Percentiles rank a stretch among this genome's conserved stretches.
These are phyloP conservation scores for Cranoglanis bouderius DNA, from an alignment of 2,113 vertebrate genomes.

Conservation along the genomic window DNA sequence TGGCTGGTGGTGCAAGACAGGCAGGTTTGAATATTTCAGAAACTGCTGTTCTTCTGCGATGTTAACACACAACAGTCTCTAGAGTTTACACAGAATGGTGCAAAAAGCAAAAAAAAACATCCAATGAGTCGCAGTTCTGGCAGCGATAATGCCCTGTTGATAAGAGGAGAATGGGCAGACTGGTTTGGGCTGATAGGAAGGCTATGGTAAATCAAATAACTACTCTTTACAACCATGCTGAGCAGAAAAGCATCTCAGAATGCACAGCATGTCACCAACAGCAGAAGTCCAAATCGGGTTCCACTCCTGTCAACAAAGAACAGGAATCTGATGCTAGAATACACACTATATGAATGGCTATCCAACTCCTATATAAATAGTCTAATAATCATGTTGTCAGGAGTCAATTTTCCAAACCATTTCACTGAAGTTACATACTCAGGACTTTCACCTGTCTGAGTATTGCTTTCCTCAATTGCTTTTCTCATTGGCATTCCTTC, in stretches of 20 bases:
- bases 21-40: background rate
- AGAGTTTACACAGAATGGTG: background rate
- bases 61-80: background rate
- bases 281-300: background rate
- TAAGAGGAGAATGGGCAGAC: background rate
- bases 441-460: background rate
- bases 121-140: background rate
- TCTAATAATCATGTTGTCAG: constrained; percentile 27
- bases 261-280: background rate
- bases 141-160: background rate
- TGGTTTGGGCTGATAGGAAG: background rate
- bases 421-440: background rate
- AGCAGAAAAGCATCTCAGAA: background rate
- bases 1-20: too few species aligned
- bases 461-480: constrained; percentile 7
- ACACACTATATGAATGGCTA: background rate
- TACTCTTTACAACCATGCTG: background rate
- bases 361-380: background rate
- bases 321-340: background rate
- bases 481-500: constrained; percentile 42
- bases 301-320: background rate
- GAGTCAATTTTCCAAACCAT: constrained; percentile 27
- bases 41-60: background rate
- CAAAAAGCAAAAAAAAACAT: background rate
- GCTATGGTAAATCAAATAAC: background rate